These are phyloP conservation scores for Apotomis turbidana DNA, from an alignment of 2,888 invertebrate genomes.

Conservation along the genomic window DNA sequence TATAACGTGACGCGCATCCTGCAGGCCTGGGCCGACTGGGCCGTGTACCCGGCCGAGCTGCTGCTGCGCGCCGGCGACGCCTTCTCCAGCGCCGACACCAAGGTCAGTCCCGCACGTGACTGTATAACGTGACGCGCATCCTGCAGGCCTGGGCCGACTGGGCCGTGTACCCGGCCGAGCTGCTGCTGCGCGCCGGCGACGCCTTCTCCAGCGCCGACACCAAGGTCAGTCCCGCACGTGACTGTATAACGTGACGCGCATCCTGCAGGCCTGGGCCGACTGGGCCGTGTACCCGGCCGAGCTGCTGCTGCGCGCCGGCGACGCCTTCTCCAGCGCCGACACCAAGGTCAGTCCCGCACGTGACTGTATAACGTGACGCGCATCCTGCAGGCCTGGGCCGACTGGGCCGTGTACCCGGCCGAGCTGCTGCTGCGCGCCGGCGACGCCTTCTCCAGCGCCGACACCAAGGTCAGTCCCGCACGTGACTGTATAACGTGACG, in stretches of 20 bases:
- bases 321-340: conserved; percentile 92
- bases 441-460: conserved; percentile 93
- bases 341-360: conserved; percentile 43
- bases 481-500: conserved; percentile 77
- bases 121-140: conserved; percentile 87
- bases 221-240: too few relatives aligned
- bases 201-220: conserved; percentile 91
- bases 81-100: conserved; percentile 89
- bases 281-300: conserved; percentile 98
- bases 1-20: conserved; percentile 90
- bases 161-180: conserved; percentile 97
- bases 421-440: conserved; percentile 95
- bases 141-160: conserved; percentile 99
- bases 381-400: conserved; percentile 98
- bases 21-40: conserved; percentile 99
- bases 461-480: conserved; percentile 49
- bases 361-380: conserved; percentile 79
- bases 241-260: conserved; percentile 84
- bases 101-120: too few relatives aligned
- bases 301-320: conserved; percentile 93
- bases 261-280: conserved; percentile 98
- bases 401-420: conserved; percentile 97
- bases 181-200: conserved; percentile 93
- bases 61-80: conserved; percentile 93
- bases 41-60: conserved; percentile 97